A percentile compares a stretch with the other conserved stretches of the same genome.
These are phyloP conservation scores for Nipponia nippon DNA, from an alignment of 2,113 vertebrate species.

Conservation along the genomic window DNA sequence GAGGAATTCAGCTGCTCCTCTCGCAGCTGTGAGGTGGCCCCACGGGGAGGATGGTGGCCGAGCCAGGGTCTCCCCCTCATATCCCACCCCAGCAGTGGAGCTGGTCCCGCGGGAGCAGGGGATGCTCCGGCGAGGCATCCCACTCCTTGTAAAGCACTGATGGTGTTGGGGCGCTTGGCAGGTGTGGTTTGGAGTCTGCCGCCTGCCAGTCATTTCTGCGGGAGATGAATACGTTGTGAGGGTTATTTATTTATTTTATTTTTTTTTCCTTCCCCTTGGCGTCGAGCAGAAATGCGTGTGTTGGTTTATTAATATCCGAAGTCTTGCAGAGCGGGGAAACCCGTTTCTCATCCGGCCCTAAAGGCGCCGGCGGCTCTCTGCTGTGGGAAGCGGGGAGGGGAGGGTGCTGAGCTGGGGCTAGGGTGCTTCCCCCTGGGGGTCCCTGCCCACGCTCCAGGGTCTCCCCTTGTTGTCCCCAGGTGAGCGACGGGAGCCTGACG, in stretches of 20 bases:
- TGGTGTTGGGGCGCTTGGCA: background rate
- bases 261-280: background rate
- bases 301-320: conserved; percentile 52
- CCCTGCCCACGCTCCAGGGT: background rate
- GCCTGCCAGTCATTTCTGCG: background rate
- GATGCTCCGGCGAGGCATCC: background rate
- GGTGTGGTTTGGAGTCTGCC: background rate
- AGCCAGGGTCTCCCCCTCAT: background rate
- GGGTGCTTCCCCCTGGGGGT: background rate
- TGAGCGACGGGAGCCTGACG: conserved; percentile 91
- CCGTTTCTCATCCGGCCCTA: background rate
- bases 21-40: background rate
- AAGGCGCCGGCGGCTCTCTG: background rate
- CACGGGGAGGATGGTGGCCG: rapidly evolving
- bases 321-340: conserved; percentile 26
- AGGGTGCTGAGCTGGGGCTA: background rate
- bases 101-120: background rate
- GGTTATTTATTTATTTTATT: background rate
- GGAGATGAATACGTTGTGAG: background rate
- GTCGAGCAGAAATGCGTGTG: background rate
- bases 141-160: background rate
- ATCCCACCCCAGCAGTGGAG: background rate
- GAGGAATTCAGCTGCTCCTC: background rate
- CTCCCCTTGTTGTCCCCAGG: conserved; percentile 60
- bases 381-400: background rate